phyloP scores from a whole-genome alignment of 1,140 invertebrate species.

The Pollicipes pollicipes region DNA sequence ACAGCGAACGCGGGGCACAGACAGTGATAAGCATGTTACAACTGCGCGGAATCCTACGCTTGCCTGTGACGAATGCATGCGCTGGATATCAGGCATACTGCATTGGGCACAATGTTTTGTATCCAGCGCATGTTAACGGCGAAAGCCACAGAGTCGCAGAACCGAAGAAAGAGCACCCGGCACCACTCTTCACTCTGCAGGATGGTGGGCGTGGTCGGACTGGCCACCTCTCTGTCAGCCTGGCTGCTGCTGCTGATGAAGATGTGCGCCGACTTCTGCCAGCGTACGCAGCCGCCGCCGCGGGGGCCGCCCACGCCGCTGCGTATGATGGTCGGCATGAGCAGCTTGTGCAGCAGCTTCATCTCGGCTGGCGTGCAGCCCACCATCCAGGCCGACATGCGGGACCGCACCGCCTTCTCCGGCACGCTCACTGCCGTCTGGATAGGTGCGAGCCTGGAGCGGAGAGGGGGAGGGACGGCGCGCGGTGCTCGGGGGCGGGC shows the following conservation, averaged over 20 bases:
- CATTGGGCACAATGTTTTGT: too few species aligned
- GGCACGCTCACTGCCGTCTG: background rate
- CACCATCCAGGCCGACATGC: conserved; percentile 45
- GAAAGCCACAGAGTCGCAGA: too few species aligned
- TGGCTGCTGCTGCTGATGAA: conserved; percentile 23
- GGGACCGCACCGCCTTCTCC: conserved; percentile 20
- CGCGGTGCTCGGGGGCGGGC: too few species aligned
- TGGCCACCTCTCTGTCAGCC: conserved; percentile 16
- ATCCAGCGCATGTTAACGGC: too few species aligned
- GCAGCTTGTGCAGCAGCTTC: background rate
- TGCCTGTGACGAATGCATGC: too few species aligned
- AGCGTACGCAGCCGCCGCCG: conserved; percentile 14
- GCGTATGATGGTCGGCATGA: background rate
- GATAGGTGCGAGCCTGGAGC: too few species aligned
- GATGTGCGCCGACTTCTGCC: conserved; percentile 20
- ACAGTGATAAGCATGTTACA: too few species aligned
- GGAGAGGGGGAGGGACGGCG: too few species aligned
- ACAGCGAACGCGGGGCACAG: too few species aligned
- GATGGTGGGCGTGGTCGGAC: conserved; percentile 32
- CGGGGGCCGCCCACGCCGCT: background rate
- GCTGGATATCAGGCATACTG: too few species aligned
- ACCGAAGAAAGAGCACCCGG: too few species aligned
- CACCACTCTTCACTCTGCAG: conserved; percentile 50
- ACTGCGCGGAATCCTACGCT: too few species aligned
- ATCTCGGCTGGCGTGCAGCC: conserved; percentile 31